A percentile compares a stretch with the other conserved stretches of the same genome.
These are phyloP conservation scores for Drosophila cracens DNA, from an alignment of 2,888 invertebrate genomes.

Conservation along the genomic window DNA sequence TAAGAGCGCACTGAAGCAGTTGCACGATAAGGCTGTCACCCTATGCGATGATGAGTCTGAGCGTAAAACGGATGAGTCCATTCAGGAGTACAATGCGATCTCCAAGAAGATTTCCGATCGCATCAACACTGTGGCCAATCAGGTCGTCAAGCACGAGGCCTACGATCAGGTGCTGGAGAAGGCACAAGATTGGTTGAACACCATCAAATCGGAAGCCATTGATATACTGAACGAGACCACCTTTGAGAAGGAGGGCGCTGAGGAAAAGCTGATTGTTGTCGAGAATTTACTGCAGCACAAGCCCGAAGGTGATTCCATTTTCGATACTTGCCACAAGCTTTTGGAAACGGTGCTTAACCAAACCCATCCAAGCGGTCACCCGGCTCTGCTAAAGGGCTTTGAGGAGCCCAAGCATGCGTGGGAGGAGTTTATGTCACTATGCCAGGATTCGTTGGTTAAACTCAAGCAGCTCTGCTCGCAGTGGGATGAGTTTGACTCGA, in stretches of 20 bases:
- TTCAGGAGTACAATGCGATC: conserved; percentile 89
- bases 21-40: conserved; percentile 92
- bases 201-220: conserved; percentile 91
- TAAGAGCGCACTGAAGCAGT: conserved; percentile 92
- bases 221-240: conserved; percentile 91
- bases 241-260: conserved; percentile 91
- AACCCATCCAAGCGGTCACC: conserved; percentile 92
- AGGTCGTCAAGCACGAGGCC: conserved; percentile 92
- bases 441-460: conserved; percentile 89
- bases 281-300: conserved; percentile 91
- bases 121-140: conserved; percentile 88
- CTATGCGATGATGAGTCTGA: conserved; percentile 93
- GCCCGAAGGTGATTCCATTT: conserved; percentile 89
- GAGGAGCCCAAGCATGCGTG: conserved; percentile 91
- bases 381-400: conserved; percentile 89
- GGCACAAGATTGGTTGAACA: conserved; percentile 92
- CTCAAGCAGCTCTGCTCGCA: conserved; percentile 91
- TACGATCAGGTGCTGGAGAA: conserved; percentile 93
- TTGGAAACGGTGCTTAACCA: conserved; percentile 90
- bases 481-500: conserved; percentile 92
- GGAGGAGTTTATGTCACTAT: conserved; percentile 90
- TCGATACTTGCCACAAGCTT: conserved; percentile 89
- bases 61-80: conserved; percentile 90
- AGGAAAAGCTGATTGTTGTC: conserved; percentile 90
- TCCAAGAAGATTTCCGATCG: conserved; percentile 89